Conservation (phyloP, 2,113 vertebrate genomes). For the Gila orcuttii region DNA sequence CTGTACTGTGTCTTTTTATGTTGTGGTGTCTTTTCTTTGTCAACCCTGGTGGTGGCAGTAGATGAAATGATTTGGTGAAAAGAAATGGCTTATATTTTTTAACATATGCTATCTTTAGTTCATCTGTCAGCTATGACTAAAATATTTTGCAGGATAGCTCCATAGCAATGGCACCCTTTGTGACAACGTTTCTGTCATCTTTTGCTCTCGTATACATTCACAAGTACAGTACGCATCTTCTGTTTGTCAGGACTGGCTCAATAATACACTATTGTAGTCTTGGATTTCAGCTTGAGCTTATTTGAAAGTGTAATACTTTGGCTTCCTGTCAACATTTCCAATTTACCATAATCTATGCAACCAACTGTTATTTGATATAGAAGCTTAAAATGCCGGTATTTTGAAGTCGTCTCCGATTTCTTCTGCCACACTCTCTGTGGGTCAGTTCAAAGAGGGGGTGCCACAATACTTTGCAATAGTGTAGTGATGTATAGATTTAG, state of each 20-base stretch:
- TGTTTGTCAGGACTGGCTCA: conserved; percentile 46
- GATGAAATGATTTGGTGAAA: conserved; percentile 50
- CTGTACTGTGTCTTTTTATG: conserved; percentile 38
- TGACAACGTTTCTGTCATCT: background rate
- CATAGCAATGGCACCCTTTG: background rate
- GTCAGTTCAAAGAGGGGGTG: conserved; percentile 7
- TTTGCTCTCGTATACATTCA: conserved; percentile 19
- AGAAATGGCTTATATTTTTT: conserved; percentile 13
- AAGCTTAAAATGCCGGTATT: conserved; percentile 62
- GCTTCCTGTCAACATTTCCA: conserved; percentile 65
- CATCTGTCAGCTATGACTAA: background rate
- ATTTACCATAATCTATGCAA: conserved; percentile 77
- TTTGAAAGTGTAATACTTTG: conserved; percentile 59
- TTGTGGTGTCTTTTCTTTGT: conserved; percentile 31
- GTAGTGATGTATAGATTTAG: conserved; percentile 30
- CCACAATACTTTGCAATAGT: conserved; percentile 34
- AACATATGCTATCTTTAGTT: background rate
- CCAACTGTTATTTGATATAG: conserved; percentile 73
- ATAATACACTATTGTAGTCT: conserved; percentile 50
- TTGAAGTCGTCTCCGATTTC: conserved; percentile 68
- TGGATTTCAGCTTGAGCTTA: conserved; percentile 50
- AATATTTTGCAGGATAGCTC: background rate
- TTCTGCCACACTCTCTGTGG: conserved; percentile 17
- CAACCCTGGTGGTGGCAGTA: conserved; percentile 65
- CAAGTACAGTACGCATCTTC: conserved; percentile 34